Evolutionary conservation across 1,140 invertebrate species (phyloP).

Genomic region (Drosophila nigromelanica): DNA sequence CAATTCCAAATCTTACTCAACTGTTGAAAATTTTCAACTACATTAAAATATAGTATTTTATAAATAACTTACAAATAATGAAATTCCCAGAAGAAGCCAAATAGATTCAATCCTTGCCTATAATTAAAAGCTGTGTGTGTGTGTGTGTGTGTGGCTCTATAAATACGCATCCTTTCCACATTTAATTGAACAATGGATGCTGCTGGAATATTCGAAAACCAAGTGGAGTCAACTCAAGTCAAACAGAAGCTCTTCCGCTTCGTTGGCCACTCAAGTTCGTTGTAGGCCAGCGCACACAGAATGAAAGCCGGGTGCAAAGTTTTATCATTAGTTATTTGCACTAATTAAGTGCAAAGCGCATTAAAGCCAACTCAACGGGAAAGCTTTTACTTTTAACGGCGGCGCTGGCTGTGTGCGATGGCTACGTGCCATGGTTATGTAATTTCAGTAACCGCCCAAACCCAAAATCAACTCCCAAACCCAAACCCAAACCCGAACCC

Average conservation of each 20-base stretch:
- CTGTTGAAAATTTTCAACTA: too few relatives aligned
- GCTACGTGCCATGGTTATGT: conserved; percentile 39
- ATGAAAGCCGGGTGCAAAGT: conserved; percentile 26
- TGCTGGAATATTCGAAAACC: neutral
- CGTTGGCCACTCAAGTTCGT: conserved; percentile 14
- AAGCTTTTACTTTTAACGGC: conserved; percentile 19
- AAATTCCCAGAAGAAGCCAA: neutral
- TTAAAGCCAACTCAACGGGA: conserved; percentile 37
- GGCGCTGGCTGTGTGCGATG: too few relatives aligned
- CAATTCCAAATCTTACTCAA: too few relatives aligned
- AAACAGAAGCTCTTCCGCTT: conserved; percentile 25
- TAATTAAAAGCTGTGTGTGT: conserved; percentile 14
- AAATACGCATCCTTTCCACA: conserved; percentile 3
- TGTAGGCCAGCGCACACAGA: neutral
- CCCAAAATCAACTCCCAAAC: neutral
- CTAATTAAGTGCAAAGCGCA: conserved; percentile 51
- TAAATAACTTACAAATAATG: neutral
- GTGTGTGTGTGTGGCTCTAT: neutral
- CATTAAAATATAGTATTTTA: neutral
- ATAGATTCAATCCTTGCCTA: neutral
- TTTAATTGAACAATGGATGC: conserved; percentile 2
- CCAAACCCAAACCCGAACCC: neutral
- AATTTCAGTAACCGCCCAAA: conserved; percentile 16
- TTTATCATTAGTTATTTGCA: conserved; percentile 50
- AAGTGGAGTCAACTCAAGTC: conserved; percentile 4